phyloP scores from a whole-genome alignment of 30 jellyfish, hydroid and myxozoan species.

The Turritopsis dohrnii region DNA sequence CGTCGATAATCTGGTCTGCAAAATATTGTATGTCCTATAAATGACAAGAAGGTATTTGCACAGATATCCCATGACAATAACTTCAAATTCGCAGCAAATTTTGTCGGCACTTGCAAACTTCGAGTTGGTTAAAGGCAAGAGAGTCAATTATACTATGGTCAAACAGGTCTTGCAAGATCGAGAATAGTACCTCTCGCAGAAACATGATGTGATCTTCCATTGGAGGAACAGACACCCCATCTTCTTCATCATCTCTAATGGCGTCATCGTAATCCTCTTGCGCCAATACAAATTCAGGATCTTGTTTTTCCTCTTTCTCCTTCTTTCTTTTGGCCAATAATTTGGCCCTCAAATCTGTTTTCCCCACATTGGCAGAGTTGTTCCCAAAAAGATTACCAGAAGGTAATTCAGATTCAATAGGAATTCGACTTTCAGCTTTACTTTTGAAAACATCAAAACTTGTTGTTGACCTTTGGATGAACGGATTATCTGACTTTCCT shows the following conservation, averaged over 20 bases:
- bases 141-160: neutral
- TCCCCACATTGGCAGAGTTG: neutral
- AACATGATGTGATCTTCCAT: constrained; percentile 15
- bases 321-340: neutral
- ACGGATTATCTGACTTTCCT: neutral
- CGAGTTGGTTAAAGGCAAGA: too few species aligned
- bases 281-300: constrained; percentile 5
- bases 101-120: too few species aligned
- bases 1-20: neutral
- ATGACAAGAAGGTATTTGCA: neutral
- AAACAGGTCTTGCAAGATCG: too few species aligned
- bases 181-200: constrained; percentile 20
- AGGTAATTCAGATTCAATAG: neutral
- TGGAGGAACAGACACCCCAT: neutral
- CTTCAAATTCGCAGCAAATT: too few species aligned
- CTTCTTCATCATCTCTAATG: constrained; percentile 1
- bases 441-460: neutral
- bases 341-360: constrained; percentile 12
- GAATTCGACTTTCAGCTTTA: neutral
- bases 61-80: neutral
- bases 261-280: constrained; percentile 8
- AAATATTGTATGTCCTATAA: constrained; percentile 13
- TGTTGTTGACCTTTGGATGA: neutral
- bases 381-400: neutral
- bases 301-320: neutral